Base-by-base conservation (phyloP, 2,797 vertebrate species). In the Clarias fuscus region DNA sequence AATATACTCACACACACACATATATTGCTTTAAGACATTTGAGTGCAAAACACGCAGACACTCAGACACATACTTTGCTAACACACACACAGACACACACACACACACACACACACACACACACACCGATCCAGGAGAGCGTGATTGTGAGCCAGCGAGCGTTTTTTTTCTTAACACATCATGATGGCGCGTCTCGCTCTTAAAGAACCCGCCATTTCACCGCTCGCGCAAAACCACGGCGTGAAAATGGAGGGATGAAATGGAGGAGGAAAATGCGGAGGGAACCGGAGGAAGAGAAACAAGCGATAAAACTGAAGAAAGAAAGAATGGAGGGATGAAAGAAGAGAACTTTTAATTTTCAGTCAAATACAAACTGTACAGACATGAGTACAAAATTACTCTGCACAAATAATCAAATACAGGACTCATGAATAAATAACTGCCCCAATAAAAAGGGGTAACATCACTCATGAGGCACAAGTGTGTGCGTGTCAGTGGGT, bases 131-230 rank as follows among this genome's bases (percentile, higher is more conserved):
- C 82, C 56, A 62, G 82, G 56, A 61, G 67, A 84, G 67, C 82
- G 22, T 73, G 70, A 75, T 84, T 84, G 82, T 84, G 70, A 40
- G 58, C 82, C 82, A 84, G 70, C 24, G 24, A 43, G 56, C n/a
- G 0, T 5, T 83, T 71, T 62, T 82, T 30, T 83, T 83, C 82
- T 72, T 59, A 83, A 33, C 71, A 76, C 83, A 76, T 64, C 71
- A 6, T 76, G 83, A 76, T 84, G 48, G 71, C 37, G 33, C 72
- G 68, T 56, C 43, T 82, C 48, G 59, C 78, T 86, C 67, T 86
- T 82, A 82, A 79, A 82, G 85, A 68, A 65, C 79, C 80, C 75
- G 62, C 85, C 85, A 86, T 86, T 83, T 83, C 83, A 83, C 53
- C 48, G 40, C 79, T 83, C 61, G 72, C 53, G 48, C 79, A 76